A percentile compares a stretch with the other conserved stretches of the same genome.
phyloP scores from a whole-genome alignment of 1,140 invertebrate species.

The Lepidurus couesii region DNA sequence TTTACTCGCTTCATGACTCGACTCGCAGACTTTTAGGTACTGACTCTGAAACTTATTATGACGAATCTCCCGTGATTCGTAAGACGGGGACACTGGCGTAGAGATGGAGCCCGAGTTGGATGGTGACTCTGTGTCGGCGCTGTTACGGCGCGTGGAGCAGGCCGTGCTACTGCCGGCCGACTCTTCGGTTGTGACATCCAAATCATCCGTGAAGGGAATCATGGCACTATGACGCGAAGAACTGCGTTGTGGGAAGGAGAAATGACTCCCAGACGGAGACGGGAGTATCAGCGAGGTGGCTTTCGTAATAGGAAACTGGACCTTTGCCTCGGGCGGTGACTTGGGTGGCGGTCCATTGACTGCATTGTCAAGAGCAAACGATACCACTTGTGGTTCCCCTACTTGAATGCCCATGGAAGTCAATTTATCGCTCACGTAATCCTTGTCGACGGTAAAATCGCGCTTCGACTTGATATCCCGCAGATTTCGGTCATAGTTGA shows the following conservation, averaged over 20 bases:
- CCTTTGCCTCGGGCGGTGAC: neutral
- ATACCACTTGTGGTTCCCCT: conserved; percentile 35
- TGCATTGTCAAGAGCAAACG: neutral
- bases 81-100: neutral
- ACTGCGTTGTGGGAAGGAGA: neutral
- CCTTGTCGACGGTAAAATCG: conserved; percentile 28
- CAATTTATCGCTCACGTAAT: neutral
- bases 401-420: conserved; percentile 37
- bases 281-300: neutral
- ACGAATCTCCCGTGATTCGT: neutral
- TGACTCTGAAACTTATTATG: neutral
- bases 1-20: neutral
- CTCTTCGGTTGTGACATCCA: conserved; percentile 1
- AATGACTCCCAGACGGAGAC: neutral
- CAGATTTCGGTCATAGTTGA: conserved; percentile 79
- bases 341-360: neutral
- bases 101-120: neutral
- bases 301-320: neutral
- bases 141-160: neutral
- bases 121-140: neutral
- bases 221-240: conserved; percentile 1
- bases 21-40: neutral
- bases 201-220: neutral
- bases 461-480: conserved; percentile 74
- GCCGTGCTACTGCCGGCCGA: conserved; percentile 2